Base-by-base conservation (phyloP, 2,797 vertebrate species). In the Saxicola maurus region DNA sequence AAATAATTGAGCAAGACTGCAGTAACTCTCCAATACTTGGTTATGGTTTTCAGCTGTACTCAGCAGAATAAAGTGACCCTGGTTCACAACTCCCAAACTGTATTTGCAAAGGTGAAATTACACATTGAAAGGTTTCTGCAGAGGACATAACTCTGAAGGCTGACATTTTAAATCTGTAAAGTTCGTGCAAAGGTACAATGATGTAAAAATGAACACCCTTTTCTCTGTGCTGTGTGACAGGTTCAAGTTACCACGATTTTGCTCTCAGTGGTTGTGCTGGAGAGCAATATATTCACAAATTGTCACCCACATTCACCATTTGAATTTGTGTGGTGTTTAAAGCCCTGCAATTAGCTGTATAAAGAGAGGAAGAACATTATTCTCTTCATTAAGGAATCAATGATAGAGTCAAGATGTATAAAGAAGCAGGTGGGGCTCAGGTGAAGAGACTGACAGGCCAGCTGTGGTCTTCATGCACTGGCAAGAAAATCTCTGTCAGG, bases 11-110 rank as follows among this genome's bases (percentile, higher is more conserved):
- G 68, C 38, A 80, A 91, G 57, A 46, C 57, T 85, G 25, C 48
- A 81, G 61, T 66, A 80, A 80, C 40, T 59, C 68, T 93, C 40
- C 64, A 73, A 27, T 67, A 76, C 5, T 82, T 73, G 33, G 31
- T 66, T 73, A 57, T 1, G 20, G 48, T 30, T 91, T 91, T 91
- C 57, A 79, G 71, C 71, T 90, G 38, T 66, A 46, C 66, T 95
- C 79, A 89, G 82, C 72, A 94, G 59, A 85, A 91, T 66, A 55
- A 93, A 85, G 33, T 78, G 59, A 82, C 61, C 88, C 15, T 30
- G 12, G n/a, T 35, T 90, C 69, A 68, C 51, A 87, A 48, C 48
- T 74, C 46, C 9, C 33, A 66, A 52, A 81, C 13, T 71, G 7
- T 46, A 61, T 51, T 77, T 59, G 21, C 40, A 48, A 66, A 87